Evolutionary conservation across 1,140 invertebrate genomes (phyloP).

Genomic region (Chymomyza costata): DNA sequence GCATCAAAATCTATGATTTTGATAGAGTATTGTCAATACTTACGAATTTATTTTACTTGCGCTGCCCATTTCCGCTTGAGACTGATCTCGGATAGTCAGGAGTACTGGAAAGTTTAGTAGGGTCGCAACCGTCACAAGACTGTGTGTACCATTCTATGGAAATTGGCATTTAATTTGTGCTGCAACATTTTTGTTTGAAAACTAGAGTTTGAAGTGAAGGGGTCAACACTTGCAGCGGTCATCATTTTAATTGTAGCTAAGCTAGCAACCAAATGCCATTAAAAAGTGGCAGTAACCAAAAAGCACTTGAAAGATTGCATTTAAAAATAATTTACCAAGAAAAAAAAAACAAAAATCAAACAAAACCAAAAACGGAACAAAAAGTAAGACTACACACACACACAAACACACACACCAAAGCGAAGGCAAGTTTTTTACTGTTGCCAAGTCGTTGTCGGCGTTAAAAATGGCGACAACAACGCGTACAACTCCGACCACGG

Average conservation of each 20-base stretch:
- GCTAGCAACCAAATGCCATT: constrained; percentile 37
- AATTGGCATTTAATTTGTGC: constrained; percentile 10
- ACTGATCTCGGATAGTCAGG: too few species aligned
- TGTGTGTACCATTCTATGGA: not conserved
- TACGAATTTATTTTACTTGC: too few species aligned
- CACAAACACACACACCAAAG: constrained; percentile 56
- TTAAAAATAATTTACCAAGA: constrained; percentile 41
- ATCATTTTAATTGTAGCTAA: constrained; percentile 47
- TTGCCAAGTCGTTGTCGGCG: constrained; percentile 14
- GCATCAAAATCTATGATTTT: too few species aligned
- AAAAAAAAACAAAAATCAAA: constrained; percentile 25
- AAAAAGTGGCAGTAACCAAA: constrained; percentile 57
- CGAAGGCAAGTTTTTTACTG: too few species aligned
- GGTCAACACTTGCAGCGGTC: not conserved
- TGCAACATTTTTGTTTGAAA: constrained; percentile 9
- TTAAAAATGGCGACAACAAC: constrained; percentile 34
- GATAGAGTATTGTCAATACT: too few species aligned
- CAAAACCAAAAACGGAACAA: constrained; percentile 56
- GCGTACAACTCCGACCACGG: too few species aligned
- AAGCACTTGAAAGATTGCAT: constrained; percentile 64
- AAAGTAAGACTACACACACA: constrained; percentile 37
- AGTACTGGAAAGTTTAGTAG: too few species aligned
- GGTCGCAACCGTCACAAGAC: not conserved
- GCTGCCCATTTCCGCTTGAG: too few species aligned
- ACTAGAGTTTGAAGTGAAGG: too few species aligned